Base-by-base conservation (phyloP, 2,797 vertebrate genomes). In the Gallinago nigripennis region DNA sequence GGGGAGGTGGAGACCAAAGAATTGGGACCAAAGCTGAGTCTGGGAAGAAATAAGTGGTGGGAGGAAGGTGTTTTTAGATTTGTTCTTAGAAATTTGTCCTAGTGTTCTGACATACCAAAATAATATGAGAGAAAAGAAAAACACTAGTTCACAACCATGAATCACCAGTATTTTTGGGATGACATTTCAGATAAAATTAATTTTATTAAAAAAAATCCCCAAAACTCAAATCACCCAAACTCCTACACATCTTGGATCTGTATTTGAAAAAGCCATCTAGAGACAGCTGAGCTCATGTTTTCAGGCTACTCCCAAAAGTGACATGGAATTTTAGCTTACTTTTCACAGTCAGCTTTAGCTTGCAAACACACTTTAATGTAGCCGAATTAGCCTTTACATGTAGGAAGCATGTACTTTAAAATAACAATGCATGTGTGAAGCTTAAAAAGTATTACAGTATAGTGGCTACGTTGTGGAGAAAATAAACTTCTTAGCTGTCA, bases 331-430 rank as follows among this genome's bases (percentile, higher is more conserved):
- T 82, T 76, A 89, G 35, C 8, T 86, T 57, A 63, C 53, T 86
- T 95, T 89, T 77, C 57, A 35, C 3, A 1, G 83, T 64, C 48
- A 78, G 9, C 27, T 75, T 90, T 71, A 85, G 24, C 48, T 94
- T 80, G 28, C 48, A 87, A 92, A 81, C 12, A n/a, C 30, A 63
- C 12, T 75, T 70, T 85, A 91, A 80, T 16, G 6, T 51, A 69
- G 50, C 41, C 27, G 30, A 88, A 87, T 83, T 60, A 88, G 39
- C 17, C 37, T 83, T 88, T 60, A 48, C 27, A 48, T 82, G 79
- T 91, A 92, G 70, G 80, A 92, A 71, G 35, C 19, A 75, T 28
- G 20, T 54, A 31, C n/a, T 94, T 87, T 63, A 76, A 92, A 92
- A 82, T 19, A 89, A 80, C 37, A 89, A 63, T 31, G n/a, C 1